These are phyloP conservation scores for Hydrozoanthus gracilis DNA, from an alignment of 92 coral and sea anemone genomes.

Conservation along the genomic window DNA sequence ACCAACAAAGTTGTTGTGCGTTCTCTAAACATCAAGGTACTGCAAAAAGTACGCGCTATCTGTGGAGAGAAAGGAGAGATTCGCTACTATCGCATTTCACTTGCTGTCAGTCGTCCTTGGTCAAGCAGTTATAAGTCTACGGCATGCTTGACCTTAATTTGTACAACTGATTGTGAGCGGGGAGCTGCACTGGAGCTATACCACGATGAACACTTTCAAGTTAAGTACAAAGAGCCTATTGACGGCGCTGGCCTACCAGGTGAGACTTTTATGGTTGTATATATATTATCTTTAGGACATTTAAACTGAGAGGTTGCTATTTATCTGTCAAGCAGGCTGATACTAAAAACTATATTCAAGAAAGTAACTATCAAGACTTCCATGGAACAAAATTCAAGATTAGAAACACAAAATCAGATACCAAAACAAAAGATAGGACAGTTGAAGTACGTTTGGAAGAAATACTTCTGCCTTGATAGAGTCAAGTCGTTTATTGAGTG, in stretches of 20 bases:
- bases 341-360: no score
- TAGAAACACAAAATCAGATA: no score
- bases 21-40: neutral
- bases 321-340: no score
- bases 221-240: neutral
- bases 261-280: neutral
- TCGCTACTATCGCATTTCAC: constrained; percentile 10
- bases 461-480: no score
- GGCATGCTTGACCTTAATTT: constrained; percentile 8
- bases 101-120: neutral
- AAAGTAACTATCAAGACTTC: no score
- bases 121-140: neutral
- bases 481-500: no score
- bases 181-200: neutral
- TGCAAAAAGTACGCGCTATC: neutral
- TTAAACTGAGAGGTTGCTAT: neutral
- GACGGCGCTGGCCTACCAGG: neutral
- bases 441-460: no score
- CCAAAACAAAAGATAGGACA: no score
- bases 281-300: neutral
- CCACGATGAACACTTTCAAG: constrained; percentile 27
- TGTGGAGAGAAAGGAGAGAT: neutral
- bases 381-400: no score
- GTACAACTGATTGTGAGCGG: neutral
- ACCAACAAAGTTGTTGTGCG: constrained; percentile 1